Evolutionary conservation across 2,113 vertebrate species (phyloP).

Genomic region (Cygnus atratus): DNA sequence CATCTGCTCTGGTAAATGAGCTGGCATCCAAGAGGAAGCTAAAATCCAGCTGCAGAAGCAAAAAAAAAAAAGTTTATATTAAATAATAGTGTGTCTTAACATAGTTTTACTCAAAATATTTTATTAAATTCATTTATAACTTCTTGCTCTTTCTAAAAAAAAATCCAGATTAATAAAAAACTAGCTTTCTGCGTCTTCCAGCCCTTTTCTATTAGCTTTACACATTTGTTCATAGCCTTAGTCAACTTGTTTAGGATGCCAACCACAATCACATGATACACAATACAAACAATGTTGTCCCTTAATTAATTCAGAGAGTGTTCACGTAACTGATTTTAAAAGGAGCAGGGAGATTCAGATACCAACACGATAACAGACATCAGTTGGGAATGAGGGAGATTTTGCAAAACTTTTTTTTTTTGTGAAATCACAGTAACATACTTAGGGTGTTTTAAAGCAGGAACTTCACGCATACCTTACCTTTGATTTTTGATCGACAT

Average conservation of each 20-base stretch:
- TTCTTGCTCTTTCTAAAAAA: background rate
- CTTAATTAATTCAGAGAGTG: background rate
- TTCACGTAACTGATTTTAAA: background rate
- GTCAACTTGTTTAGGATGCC: background rate
- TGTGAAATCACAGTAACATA: background rate
- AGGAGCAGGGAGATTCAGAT: background rate
- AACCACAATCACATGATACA: background rate
- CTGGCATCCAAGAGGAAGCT: conserved; percentile 91
- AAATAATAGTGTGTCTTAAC: background rate
- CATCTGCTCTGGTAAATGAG: conserved; percentile 83
- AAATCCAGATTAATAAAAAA: background rate
- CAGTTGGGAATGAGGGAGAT: background rate
- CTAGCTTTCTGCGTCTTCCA: background rate
- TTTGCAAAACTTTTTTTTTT: background rate
- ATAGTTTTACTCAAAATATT: background rate
- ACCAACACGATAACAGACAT: background rate
- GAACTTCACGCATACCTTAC: conserved; percentile 68
- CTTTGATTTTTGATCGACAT: conserved; percentile 83
- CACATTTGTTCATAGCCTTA: background rate
- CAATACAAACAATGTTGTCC: background rate
- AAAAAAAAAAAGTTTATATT: background rate
- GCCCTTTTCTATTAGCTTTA: background rate
- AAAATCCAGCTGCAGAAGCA: conserved; percentile 81
- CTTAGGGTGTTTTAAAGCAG: background rate
- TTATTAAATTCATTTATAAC: background rate